Conservation (phyloP, 1,140 invertebrate species). For the Leptoteleia sp. region DNA sequence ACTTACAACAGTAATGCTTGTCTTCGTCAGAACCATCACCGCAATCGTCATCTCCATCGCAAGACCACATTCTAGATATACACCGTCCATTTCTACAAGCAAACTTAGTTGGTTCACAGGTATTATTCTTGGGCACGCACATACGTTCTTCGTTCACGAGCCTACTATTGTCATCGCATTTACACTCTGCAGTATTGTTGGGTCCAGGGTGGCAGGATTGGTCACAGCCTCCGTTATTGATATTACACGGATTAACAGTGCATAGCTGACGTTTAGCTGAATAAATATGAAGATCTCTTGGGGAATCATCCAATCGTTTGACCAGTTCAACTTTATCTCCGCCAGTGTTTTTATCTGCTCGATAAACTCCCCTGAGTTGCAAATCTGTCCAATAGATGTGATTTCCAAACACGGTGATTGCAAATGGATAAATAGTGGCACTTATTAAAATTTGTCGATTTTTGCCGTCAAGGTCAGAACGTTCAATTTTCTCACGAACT, state of each 20-base stretch:
- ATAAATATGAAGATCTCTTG: slow-evolving; percentile 95
- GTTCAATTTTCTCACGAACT: slow-evolving; percentile 97
- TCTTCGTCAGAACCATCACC: slow-evolving; percentile 97
- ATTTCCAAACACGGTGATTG: slow-evolving; percentile 93
- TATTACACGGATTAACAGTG: slow-evolving; percentile 91
- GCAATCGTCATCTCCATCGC: slow-evolving; percentile 97
- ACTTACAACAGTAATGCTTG: slow-evolving; percentile 91
- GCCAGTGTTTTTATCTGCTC: slow-evolving; percentile 98
- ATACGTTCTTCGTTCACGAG: slow-evolving; percentile 95
- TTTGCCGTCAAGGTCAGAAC: slow-evolving; percentile 93
- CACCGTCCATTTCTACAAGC: slow-evolving; percentile 97
- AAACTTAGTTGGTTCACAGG: slow-evolving; percentile 94
- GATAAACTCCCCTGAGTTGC: slow-evolving; percentile 95
- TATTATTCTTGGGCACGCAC: slow-evolving; percentile 93
- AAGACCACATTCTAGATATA: slow-evolving; percentile 97
- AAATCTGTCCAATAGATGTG: slow-evolving; percentile 99
- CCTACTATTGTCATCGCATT: slow-evolving; percentile 91
- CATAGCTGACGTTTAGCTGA: slow-evolving; percentile 91
- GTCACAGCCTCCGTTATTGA: slow-evolving; percentile 97
- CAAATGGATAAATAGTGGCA: slow-evolving; percentile 97
- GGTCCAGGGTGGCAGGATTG: slow-evolving; percentile 95
- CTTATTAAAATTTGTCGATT: slow-evolving; percentile 89
- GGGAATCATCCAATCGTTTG: slow-evolving; percentile 93
- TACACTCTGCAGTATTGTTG: slow-evolving; percentile 92
- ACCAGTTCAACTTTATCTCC: slow-evolving; percentile 97